phyloP scores from a whole-genome alignment of 2,888 invertebrate genomes.

The Adelognathus sp. region DNA sequence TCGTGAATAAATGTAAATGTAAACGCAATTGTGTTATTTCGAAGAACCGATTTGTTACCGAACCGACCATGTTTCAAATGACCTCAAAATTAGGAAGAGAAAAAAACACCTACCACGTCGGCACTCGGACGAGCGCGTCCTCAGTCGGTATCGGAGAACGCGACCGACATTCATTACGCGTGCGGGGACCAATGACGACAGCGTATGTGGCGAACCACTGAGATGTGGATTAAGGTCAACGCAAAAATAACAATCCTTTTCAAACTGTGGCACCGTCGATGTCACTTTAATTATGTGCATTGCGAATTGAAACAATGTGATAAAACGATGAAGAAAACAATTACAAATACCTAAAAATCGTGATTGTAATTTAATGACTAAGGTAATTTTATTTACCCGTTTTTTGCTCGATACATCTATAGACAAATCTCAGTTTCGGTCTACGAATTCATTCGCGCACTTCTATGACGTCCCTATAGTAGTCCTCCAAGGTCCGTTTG shows the following conservation, averaged over 20 bases:
- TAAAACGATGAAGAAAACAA: neutral
- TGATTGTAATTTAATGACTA: constrained; percentile 19
- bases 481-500: constrained; percentile 32
- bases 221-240: neutral
- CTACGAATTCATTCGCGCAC: constrained; percentile 54
- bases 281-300: constrained; percentile 23
- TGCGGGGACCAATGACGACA: too few relatives aligned
- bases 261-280: neutral
- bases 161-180: too few relatives aligned
- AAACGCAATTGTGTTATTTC: constrained; percentile 39
- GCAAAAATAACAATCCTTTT: neutral
- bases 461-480: constrained; percentile 37
- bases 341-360: neutral
- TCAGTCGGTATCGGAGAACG: too few relatives aligned
- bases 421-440: constrained; percentile 54
- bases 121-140: too few relatives aligned
- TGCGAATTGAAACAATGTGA: constrained; percentile 13
- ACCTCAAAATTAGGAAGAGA: too few relatives aligned
- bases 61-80: too few relatives aligned
- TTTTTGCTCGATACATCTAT: constrained; percentile 55
- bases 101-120: too few relatives aligned
- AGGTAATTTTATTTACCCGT: constrained; percentile 43
- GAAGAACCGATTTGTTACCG: too few relatives aligned
- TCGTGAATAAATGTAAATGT: constrained; percentile 51
- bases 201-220: too few relatives aligned